phyloP scores from a whole-genome alignment of 2,113 vertebrate species.

The Stictonetta naevosa region DNA sequence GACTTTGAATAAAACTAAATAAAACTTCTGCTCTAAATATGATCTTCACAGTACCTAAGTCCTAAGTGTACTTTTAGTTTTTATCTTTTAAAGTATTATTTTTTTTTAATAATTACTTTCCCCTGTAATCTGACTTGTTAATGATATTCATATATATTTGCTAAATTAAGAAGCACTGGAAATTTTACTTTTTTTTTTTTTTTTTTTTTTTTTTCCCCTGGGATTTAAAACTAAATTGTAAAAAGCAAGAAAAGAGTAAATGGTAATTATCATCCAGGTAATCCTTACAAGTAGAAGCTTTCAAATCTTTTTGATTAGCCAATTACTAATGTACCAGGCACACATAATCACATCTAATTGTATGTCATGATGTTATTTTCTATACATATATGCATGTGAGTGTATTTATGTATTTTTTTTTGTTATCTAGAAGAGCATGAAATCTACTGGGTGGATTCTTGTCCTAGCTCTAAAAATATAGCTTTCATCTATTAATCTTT shows the following conservation, averaged over 20 bases:
- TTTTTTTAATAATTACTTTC: background rate
- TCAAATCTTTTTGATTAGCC: background rate
- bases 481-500: background rate
- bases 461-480: background rate
- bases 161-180: background rate
- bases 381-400: background rate
- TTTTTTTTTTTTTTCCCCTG: background rate
- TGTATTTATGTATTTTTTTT: background rate
- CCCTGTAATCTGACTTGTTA: background rate
- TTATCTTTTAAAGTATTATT: background rate
- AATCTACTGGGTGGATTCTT: background rate
- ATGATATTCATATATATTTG: background rate
- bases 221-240: background rate
- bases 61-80: background rate
- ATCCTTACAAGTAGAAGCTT: background rate
- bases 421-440: background rate
- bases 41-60: background rate
- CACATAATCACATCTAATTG: background rate
- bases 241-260: background rate
- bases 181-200: background rate
- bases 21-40: background rate
- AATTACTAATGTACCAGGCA: background rate
- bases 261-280: background rate
- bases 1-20: conserved; percentile 3
- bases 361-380: background rate